Conservation (phyloP, 2,888 invertebrate genomes). For the Disparrhopalites patrizii region DNA sequence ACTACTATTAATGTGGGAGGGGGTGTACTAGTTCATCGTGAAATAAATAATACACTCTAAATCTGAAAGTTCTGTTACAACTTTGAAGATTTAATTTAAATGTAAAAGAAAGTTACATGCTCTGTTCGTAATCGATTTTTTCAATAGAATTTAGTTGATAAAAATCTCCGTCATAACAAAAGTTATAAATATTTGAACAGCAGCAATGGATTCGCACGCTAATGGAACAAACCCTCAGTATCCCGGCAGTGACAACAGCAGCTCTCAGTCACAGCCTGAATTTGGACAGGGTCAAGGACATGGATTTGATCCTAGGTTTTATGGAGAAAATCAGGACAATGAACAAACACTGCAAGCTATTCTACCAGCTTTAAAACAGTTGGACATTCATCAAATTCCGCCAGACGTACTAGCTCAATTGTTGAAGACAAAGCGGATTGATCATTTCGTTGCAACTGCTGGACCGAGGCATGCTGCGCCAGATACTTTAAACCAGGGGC, state of each 20-base stretch:
- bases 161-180: neutral
- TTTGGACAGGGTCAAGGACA: neutral
- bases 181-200: neutral
- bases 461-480: neutral
- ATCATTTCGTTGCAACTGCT: constrained; percentile 16
- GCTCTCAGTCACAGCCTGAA: neutral
- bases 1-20: no score
- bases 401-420: constrained; percentile 40
- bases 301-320: constrained; percentile 22
- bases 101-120: no score
- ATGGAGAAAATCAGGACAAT: constrained; percentile 9
- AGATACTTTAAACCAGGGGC: neutral
- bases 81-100: no score
- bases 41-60: no score
- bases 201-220: neutral
- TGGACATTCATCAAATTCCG: constrained; percentile 41
- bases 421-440: constrained; percentile 36
- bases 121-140: no score
- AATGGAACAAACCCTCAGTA: neutral
- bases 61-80: no score
- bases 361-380: constrained; percentile 33
- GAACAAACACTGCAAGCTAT: constrained; percentile 30
- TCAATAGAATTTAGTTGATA: no score
- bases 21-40: no score
- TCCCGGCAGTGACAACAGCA: neutral